phyloP scores from a whole-genome alignment of 2,888 invertebrate species.

The Entomobrya proxima region DNA sequence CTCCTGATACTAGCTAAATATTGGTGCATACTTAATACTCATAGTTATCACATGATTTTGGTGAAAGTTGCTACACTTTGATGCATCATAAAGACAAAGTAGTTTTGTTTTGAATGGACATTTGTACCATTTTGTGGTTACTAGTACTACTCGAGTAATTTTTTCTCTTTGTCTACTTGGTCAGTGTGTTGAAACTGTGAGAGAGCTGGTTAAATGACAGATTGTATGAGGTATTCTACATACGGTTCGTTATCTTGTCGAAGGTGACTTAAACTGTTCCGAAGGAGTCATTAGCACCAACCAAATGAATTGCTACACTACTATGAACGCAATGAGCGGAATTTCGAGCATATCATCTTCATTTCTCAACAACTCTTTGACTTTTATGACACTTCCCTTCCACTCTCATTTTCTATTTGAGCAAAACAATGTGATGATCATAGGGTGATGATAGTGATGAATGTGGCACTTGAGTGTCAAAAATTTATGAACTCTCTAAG shows the following conservation, averaged over 20 bases:
- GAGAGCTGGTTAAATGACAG: constrained; percentile 5
- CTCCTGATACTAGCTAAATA: neutral
- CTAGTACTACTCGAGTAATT: too few relatives aligned
- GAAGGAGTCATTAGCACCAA: constrained; percentile 25
- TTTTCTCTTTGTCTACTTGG: neutral
- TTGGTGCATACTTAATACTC: neutral
- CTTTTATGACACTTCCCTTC: constrained; percentile 59
- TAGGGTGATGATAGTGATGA: constrained; percentile 55
- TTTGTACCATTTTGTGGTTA: neutral
- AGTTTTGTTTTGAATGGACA: neutral
- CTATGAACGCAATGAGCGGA: constrained; percentile 20
- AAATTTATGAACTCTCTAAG: constrained; percentile 50
- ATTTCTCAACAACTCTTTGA: constrained; percentile 56
- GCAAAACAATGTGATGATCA: constrained; percentile 43
- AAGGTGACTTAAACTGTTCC: neutral
- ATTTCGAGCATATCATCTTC: constrained; percentile 49
- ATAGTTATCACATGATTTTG: constrained; percentile 7
- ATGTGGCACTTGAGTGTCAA: constrained; percentile 64
- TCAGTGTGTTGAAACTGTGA: constrained; percentile 24
- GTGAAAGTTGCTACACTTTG: constrained; percentile 43
- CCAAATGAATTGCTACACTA: neutral
- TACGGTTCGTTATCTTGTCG: neutral
- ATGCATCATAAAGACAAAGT: neutral
- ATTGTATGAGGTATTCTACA: neutral
- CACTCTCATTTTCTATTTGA: constrained; percentile 61